Evolutionary conservation across 2,113 vertebrate species (phyloP), one percentile per base, ranked within the genome.

Genomic region (Stegostoma tigrinum): DNA sequence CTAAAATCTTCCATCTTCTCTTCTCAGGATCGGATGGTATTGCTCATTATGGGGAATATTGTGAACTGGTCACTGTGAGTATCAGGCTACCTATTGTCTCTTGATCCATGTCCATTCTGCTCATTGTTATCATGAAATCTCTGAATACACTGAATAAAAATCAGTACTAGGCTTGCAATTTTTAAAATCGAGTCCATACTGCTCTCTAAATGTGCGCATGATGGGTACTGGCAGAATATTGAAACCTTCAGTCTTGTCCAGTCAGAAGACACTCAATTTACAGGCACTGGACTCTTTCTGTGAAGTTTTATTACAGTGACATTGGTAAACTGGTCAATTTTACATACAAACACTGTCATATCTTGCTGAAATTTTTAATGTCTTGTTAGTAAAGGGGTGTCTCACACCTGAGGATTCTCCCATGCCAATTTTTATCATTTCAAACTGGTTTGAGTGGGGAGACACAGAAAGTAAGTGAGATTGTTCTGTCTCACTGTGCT

Each of bases 51-150:
- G 99, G 99, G 99, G 42, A 99, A 99, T 97, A 98, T 99, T 75
- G 97, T 99, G 96, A 99, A 99, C 98, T 99, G 99, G 99, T 99
- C 99, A 0, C 98, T 99, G 99, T 99, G 97, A 99, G 99, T 98
- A 96, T 95, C 42, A 19, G 64, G 42, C 45, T 67, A 3, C 7
- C 23, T 5, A 19, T 5, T 30, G 55, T 66, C 55, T 23, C 5
- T 34, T 64, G 3, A 64, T 64, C 5, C 3, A 21, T 21, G 61
- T 38, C 34, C n/a, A 42, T 66, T 34, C n/a, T 19, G 24, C 30
- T 5, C 30, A 38, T 87, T 78, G 30, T 95, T 34, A 42, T 3
- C 42, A 34, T 34, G 27, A 23, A 45, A n/a, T 83, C 12, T 17
- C 27, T 17, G 61, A 75, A 55, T 61, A 55, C 68, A 24, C 24